Conservation (phyloP, 2,797 vertebrate genomes). For the Urophycis tenuis region DNA sequence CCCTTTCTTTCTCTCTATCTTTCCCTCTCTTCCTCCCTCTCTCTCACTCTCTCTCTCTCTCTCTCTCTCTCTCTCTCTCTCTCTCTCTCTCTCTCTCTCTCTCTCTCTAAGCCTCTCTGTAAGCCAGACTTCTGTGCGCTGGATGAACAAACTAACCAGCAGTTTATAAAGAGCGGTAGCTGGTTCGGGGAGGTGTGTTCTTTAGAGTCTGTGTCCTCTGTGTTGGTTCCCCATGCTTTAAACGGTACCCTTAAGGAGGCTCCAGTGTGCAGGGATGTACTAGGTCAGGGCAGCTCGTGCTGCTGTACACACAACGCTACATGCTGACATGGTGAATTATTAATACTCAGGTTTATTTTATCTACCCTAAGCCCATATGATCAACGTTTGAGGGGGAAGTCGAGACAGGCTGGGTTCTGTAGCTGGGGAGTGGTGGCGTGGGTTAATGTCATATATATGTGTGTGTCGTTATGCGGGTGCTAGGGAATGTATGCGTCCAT, state of each 20-base stretch:
- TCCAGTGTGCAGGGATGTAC: constrained; percentile 32
- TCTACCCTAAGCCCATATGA: constrained; percentile 42
- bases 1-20: not conserved
- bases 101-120: no score
- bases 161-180: constrained; percentile 25
- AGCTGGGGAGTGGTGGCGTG: constrained; percentile 35
- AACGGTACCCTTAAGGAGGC: constrained; percentile 35
- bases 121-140: constrained; percentile 27
- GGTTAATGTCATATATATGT: constrained; percentile 40
- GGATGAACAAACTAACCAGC: constrained; percentile 19
- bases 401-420: constrained; percentile 30
- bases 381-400: constrained; percentile 46
- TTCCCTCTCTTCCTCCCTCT: not conserved
- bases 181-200: constrained; percentile 29
- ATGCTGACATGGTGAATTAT: constrained; percentile 60
- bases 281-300: constrained; percentile 42
- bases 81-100: constrained; percentile 39
- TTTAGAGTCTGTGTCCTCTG: constrained; percentile 44
- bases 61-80: constrained; percentile 57
- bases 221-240: constrained; percentile 33
- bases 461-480: not conserved
- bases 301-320: constrained; percentile 58
- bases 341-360: constrained; percentile 55
- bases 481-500: not conserved
- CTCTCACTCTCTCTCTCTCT: constrained; percentile 45